Base-by-base conservation (phyloP, 2,888 invertebrate species). In the Dendrolimus pini region DNA sequence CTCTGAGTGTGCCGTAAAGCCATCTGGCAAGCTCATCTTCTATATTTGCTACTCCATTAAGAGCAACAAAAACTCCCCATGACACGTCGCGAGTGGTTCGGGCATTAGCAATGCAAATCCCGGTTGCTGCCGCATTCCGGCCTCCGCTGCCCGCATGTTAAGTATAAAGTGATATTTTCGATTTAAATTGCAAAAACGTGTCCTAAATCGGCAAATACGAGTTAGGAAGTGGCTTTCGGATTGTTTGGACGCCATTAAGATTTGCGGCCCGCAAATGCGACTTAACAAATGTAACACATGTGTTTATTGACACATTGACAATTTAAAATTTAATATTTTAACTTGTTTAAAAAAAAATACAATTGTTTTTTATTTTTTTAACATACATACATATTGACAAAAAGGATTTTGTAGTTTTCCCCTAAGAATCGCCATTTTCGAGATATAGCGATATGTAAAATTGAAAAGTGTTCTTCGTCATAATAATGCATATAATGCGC, bases 61-160 rank as follows among this genome's bases (percentile, higher is more conserved):
- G 47, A 61, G 63, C 58, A 62, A 65, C 68, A 68, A 71, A 72
- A 72, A 63, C 64, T 56, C 59, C 62, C 55, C 55, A 57, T 55
- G 57, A 58, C 63, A 64, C 61, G 61, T 63, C 65, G 68, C 65
- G 60, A 60, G 68, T 65, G 30, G 30, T 30, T 30, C 68, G 61
- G 64, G 61, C 63, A 85, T 85, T 85, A 84, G 81, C 78, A 82
- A 75, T 85, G 83, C 82, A 80, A 84, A 85, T 85, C 65, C 61
- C 55, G 67, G 67, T 70, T 72, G 69, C 78, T 70, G 65, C 60
- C 60, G 60, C 61, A 47, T 9, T 47, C 64, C 68, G 59, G 66
- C 55, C 62, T 60, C 64, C 65, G 62, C 66, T 63, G 57, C 58
- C 62, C 62, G 65, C 69, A 73, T 74, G 68, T 68, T 74, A 76